A percentile compares a stretch with the other conserved stretches of the same genome.
phyloP scores from a whole-genome alignment of 2,113 vertebrate species.

The Vimba vimba region DNA sequence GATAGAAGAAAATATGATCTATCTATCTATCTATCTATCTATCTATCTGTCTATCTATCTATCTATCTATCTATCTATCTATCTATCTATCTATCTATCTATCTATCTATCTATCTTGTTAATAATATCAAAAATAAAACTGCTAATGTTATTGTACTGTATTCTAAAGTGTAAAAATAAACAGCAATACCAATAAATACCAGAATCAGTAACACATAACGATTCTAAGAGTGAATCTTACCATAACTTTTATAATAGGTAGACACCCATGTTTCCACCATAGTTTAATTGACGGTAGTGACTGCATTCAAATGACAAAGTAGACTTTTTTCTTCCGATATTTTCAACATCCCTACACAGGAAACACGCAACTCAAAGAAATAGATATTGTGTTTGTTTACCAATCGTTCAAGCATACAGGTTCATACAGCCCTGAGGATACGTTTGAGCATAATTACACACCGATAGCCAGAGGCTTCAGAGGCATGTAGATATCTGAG shows the following conservation, averaged over 20 bases:
- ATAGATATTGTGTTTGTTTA: slow-evolving; percentile 4
- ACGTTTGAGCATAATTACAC: slow-evolving; percentile 44
- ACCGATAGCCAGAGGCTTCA: slow-evolving; percentile 45
- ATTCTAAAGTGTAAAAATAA: too few relatives aligned
- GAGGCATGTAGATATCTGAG: slow-evolving; percentile 27
- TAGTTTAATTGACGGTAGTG: neutral
- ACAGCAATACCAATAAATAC: too few relatives aligned
- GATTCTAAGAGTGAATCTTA: neutral
- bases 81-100: too few relatives aligned
- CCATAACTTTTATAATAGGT: neutral
- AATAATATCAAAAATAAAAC: neutral
- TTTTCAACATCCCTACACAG: neutral
- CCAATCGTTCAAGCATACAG: slow-evolving; percentile 29
- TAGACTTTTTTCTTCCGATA: neutral
- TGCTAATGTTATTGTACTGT: too few relatives aligned
- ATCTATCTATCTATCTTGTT: neutral
- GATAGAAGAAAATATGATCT: too few relatives aligned
- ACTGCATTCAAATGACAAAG: neutral
- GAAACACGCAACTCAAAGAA: slow-evolving; percentile 29
- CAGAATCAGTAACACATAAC: neutral
- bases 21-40: too few relatives aligned
- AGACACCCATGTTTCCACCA: neutral
- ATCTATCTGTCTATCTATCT: too few relatives aligned
- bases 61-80: too few relatives aligned
- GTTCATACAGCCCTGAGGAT: slow-evolving; percentile 9